Conservation (phyloP, 2,888 invertebrate genomes). For the Xiphydria camelus region DNA sequence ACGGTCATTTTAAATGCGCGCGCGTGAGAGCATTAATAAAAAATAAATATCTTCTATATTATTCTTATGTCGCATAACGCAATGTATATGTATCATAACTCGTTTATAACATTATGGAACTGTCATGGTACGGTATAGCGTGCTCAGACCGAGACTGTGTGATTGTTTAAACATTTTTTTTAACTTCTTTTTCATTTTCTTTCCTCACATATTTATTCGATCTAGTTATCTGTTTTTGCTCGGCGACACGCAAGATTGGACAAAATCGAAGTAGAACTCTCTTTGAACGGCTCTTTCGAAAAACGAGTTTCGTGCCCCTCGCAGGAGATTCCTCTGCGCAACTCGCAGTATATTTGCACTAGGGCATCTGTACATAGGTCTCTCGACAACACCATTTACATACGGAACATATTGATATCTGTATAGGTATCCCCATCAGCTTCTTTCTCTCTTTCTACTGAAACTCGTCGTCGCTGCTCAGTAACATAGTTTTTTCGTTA, state of each 20-base stretch:
- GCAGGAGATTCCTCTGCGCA: too few relatives aligned
- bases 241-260: too few relatives aligned
- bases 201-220: not conserved
- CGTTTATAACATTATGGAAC: slow-evolving; percentile 27
- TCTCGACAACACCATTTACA: too few relatives aligned
- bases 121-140: slow-evolving; percentile 20
- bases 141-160: slow-evolving; percentile 12
- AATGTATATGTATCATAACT: not conserved
- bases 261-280: too few relatives aligned
- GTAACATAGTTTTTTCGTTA: slow-evolving; percentile 93
- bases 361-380: too few relatives aligned
- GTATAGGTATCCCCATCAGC: not conserved
- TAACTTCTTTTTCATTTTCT: slow-evolving; percentile 17
- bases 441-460: slow-evolving; percentile 63
- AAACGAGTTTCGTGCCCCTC: too few relatives aligned
- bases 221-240: not conserved
- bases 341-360: too few relatives aligned
- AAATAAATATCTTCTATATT: slow-evolving; percentile 55
- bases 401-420: too few relatives aligned
- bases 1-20: slow-evolving; percentile 37
- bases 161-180: slow-evolving; percentile 1
- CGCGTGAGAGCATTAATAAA: slow-evolving; percentile 51
- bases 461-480: slow-evolving; percentile 95
- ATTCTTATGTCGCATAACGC: slow-evolving; percentile 38
- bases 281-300: too few relatives aligned